Evolutionary conservation across 2,888 invertebrate genomes (phyloP).

Genomic region (Amphipoea oculea): DNA sequence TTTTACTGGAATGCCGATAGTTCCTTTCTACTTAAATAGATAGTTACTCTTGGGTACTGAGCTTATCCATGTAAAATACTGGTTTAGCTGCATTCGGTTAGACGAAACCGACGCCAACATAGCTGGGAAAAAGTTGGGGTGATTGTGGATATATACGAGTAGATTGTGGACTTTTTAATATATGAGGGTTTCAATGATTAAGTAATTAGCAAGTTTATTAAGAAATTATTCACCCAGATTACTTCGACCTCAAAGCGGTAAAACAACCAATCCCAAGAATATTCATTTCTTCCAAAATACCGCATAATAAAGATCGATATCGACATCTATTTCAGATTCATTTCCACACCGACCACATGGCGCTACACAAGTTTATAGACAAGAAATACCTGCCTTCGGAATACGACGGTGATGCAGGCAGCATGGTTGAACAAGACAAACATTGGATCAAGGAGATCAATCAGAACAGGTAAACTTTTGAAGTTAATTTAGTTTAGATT

Average conservation of each 20-base stretch:
- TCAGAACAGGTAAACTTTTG: conserved; percentile 46
- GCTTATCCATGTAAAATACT: background rate
- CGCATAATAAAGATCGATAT: background rate
- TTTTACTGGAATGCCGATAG: too few relatives aligned
- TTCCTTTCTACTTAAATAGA: too few relatives aligned
- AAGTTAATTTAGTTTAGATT: background rate
- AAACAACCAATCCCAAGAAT: background rate
- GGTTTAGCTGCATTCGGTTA: too few relatives aligned
- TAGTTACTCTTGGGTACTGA: background rate
- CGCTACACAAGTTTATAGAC: conserved; percentile 90
- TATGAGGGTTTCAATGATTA: background rate
- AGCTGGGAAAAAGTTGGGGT: too few relatives aligned
- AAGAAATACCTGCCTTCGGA: conserved; percentile 92
- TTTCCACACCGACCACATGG: conserved; percentile 91
- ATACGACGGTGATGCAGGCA: conserved; percentile 91
- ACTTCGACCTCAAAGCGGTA: background rate
- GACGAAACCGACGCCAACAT: too few relatives aligned
- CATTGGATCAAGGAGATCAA: conserved; percentile 85
- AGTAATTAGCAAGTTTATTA: background rate
- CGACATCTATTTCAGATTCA: conserved; percentile 88
- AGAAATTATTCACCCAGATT: background rate
- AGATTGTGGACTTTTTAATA: background rate
- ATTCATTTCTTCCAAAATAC: background rate
- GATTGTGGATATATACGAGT: too few relatives aligned
- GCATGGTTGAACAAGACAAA: conserved; percentile 88